Evolutionary conservation across 2,797 vertebrate species (phyloP).

Genomic region (Gorsachius magnificus): DNA sequence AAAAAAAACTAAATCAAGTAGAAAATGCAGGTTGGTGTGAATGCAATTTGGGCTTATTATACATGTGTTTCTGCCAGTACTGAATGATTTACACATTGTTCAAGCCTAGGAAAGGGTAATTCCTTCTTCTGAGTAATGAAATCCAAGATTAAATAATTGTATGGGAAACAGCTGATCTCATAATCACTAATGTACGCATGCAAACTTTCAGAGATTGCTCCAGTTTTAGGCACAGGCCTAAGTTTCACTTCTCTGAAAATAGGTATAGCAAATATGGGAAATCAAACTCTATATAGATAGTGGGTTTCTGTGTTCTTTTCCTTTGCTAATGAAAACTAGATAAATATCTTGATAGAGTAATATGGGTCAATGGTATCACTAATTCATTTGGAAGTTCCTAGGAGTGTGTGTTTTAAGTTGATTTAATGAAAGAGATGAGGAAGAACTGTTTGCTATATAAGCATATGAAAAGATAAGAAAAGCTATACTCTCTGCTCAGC

Average conservation of each 20-base stretch:
- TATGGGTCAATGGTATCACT: not conserved
- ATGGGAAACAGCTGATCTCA: not conserved
- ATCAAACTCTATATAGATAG: not conserved
- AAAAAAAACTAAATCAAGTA: not conserved
- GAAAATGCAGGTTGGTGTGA: not conserved
- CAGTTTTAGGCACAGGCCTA: not conserved
- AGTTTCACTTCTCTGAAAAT: not conserved
- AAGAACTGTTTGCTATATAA: not conserved
- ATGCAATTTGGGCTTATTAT: not conserved
- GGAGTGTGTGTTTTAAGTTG: not conserved
- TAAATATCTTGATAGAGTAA: not conserved
- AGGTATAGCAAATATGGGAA: not conserved
- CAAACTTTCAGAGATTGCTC: not conserved
- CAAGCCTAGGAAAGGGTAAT: not conserved
- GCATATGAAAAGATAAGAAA: not conserved
- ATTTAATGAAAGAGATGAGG: not conserved
- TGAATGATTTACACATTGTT: not conserved
- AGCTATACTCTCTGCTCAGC: not conserved
- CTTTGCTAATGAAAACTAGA: not conserved
- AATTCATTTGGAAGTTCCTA: not conserved
- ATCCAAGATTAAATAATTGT: not conserved
- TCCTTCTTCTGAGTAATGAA: not conserved
- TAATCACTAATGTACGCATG: not conserved
- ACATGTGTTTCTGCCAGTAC: not conserved
- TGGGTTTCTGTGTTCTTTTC: not conserved